phyloP scores from a whole-genome alignment of 2,888 invertebrate genomes.

The Diaperis boleti region DNA sequence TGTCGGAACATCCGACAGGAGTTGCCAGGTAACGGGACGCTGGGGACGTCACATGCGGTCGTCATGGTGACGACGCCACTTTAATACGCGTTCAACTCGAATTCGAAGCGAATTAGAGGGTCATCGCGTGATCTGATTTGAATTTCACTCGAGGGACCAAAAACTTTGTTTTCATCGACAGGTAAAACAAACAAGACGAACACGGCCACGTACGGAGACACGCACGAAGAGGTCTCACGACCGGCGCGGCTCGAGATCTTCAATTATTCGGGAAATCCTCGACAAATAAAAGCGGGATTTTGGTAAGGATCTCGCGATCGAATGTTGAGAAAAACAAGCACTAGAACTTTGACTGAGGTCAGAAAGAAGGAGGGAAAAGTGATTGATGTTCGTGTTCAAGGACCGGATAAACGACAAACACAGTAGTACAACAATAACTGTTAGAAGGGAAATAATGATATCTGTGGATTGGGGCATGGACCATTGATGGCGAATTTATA shows the following conservation, averaged over 20 bases:
- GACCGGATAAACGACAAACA: background rate
- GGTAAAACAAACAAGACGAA: too few species aligned
- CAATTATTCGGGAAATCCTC: slow-evolving; percentile 19
- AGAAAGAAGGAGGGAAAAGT: background rate
- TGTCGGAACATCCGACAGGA: slow-evolving; percentile 32
- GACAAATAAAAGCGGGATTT: slow-evolving; percentile 16
- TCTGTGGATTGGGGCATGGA: background rate
- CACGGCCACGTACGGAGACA: slow-evolving; percentile 35
- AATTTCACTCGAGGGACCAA: slow-evolving; percentile 47
- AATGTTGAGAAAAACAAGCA: background rate
- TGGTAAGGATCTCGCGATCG: background rate
- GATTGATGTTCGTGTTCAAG: background rate
- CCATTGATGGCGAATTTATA: too few species aligned
- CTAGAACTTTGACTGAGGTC: background rate
- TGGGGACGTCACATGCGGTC: slow-evolving; percentile 36
- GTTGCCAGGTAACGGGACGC: slow-evolving; percentile 43
- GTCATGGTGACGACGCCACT: slow-evolving; percentile 37
- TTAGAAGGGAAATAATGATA: background rate
- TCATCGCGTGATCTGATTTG: slow-evolving; percentile 48
- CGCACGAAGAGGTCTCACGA: background rate
- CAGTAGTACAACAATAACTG: background rate
- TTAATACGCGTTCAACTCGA: slow-evolving; percentile 30
- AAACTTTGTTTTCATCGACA: slow-evolving; percentile 48
- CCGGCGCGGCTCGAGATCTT: slow-evolving; percentile 15
- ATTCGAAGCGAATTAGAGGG: slow-evolving; percentile 32